A percentile compares a stretch with the other conserved stretches of the same genome.
These are phyloP conservation scores for Antechinus flavipes DNA, from an alignment of 2,113 vertebrate genomes.

Conservation along the genomic window DNA sequence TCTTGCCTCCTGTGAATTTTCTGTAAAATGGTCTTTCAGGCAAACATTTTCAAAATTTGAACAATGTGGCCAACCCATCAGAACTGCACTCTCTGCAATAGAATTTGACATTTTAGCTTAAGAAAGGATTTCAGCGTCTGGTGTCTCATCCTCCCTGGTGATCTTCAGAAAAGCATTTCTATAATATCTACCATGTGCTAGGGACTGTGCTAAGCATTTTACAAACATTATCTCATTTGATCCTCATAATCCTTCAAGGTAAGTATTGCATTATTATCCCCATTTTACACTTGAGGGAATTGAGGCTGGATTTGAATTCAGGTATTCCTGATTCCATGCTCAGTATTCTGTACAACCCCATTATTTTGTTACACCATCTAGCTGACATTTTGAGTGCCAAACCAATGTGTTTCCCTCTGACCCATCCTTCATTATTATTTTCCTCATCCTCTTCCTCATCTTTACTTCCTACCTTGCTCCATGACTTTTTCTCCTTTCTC, in stretches of 20 bases:
- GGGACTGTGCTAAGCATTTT: not conserved
- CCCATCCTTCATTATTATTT: not conserved
- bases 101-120: no score
- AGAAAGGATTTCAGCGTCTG: no score
- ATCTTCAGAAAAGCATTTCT: not conserved
- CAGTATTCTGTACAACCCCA: no score
- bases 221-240: not conserved
- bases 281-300: not conserved
- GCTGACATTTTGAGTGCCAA: not conserved
- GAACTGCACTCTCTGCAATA: no score
- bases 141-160: no score
- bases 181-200: not conserved
- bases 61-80: no score
- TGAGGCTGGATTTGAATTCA: not conserved
- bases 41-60: no score
- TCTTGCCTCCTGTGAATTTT: no score
- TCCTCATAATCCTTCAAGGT: not conserved
- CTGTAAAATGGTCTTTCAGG: no score
- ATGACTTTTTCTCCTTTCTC: not conserved
- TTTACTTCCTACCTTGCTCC: not conserved
- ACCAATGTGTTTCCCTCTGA: not conserved
- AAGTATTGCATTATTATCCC: not conserved
- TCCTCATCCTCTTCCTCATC: no score
- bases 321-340: not conserved
- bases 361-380: not conserved